Conservation (phyloP, 1,140 invertebrate species). For the Probaryconus sp. region DNA sequence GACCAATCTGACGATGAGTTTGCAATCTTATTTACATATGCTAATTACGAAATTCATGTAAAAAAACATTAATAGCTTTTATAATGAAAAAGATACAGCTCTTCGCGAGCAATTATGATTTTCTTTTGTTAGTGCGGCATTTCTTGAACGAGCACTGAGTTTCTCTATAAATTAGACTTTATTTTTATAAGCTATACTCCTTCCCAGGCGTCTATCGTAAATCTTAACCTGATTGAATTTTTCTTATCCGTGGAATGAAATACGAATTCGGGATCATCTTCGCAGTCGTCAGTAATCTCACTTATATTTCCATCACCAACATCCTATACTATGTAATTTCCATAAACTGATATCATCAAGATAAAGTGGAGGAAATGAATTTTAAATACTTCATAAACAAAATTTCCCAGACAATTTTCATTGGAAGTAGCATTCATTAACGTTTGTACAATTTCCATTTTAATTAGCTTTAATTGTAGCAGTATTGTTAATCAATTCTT, state of each 20-base stretch:
- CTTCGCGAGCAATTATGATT: too few species aligned
- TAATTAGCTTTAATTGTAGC: too few species aligned
- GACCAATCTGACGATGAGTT: too few species aligned
- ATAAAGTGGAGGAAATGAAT: conserved; percentile 6
- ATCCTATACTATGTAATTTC: conserved; percentile 33
- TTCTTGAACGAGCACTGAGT: too few species aligned
- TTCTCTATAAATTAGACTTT: conserved; percentile 29
- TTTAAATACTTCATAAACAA: conserved; percentile 10
- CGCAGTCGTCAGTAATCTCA: conserved; percentile 28
- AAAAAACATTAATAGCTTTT: too few species aligned
- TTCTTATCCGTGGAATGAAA: conserved; percentile 40
- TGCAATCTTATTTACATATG: too few species aligned
- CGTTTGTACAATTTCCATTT: too few species aligned
- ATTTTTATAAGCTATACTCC: conserved; percentile 17
- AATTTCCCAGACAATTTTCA: background rate
- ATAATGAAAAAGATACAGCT: too few species aligned
- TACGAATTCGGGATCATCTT: conserved; percentile 40
- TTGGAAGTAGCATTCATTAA: background rate
- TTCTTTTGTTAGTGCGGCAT: conserved; percentile 1
- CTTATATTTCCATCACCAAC: conserved; percentile 38
- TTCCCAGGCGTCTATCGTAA: conserved; percentile 27
- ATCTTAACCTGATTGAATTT: conserved; percentile 39
- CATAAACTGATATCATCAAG: conserved; percentile 40
- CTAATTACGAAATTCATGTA: too few species aligned
- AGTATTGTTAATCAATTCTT: too few species aligned